Conservation (phyloP, 2,797 vertebrate genomes). For the Enteromius thamalakanensis region DNA sequence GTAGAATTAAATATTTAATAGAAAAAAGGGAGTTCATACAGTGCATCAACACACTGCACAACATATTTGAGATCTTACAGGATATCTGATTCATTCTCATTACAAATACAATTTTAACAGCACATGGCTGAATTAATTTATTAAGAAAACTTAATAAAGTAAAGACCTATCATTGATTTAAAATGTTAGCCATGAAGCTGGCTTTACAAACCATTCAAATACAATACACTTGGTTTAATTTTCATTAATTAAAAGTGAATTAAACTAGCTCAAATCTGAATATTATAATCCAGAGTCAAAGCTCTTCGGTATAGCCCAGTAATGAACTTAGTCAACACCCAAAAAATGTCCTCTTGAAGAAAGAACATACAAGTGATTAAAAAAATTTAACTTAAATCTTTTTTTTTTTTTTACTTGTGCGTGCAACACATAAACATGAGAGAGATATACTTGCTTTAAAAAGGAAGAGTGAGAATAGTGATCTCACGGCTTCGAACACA, state of each 20-base stretch:
- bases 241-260: neutral
- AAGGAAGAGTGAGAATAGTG: neutral
- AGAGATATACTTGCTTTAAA: conserved; percentile 1
- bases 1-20: neutral
- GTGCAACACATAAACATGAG: conserved; percentile 31
- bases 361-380: conserved; percentile 1
- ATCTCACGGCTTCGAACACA: neutral
- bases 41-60: conserved; percentile 9
- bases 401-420: conserved; percentile 14
- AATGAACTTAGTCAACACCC: conserved; percentile 17
- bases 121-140: neutral
- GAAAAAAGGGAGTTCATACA: neutral
- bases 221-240: neutral
- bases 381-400: neutral
- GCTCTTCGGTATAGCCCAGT: neutral
- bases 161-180: neutral
- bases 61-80: neutral
- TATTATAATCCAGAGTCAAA: neutral
- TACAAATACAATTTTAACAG: neutral
- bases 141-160: neutral
- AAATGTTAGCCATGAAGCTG: neutral
- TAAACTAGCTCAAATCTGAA: conserved; percentile 1
- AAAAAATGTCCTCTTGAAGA: conserved; percentile 5
- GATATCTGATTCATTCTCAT: neutral
- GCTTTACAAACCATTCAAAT: conserved; percentile 1